Evolutionary conservation across 30 jellyfish, hydroid and myxozoan genomes (phyloP).

Genomic region (Pseudorhiza aurosa): DNA sequence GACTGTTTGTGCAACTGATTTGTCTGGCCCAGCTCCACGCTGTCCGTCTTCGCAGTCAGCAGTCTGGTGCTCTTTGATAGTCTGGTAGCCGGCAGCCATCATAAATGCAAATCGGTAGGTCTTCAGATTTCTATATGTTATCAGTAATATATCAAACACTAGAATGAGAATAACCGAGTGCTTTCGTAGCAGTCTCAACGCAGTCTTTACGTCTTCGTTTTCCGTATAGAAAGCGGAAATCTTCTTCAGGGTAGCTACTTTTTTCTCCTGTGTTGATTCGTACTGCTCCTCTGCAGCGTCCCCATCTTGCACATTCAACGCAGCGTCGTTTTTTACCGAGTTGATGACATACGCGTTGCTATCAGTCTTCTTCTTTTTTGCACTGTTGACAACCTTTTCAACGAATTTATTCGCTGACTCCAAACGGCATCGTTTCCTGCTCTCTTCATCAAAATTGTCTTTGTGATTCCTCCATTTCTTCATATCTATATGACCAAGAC

Average conservation of each 20-base stretch:
- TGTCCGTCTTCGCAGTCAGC: background rate
- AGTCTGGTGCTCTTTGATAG: slow-evolving; percentile 2
- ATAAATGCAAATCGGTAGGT: slow-evolving; percentile 54
- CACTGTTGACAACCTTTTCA: slow-evolving; percentile 2
- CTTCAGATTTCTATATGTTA: slow-evolving; percentile 28
- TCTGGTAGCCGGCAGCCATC: slow-evolving; percentile 57
- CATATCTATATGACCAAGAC: slow-evolving; percentile 47
- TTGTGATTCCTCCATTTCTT: slow-evolving; percentile 17
- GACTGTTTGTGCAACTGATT: slow-evolving; percentile 28
- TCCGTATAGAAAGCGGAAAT: slow-evolving; percentile 11
- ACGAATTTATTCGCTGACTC: slow-evolving; percentile 15
- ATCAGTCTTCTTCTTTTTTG: background rate
- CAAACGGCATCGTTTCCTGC: slow-evolving; percentile 18
- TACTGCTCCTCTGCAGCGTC: slow-evolving; percentile 48
- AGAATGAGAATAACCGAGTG: slow-evolving; percentile 18
- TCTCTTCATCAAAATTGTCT: slow-evolving; percentile 30
- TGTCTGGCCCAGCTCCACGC: background rate
- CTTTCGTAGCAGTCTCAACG: slow-evolving; percentile 2
- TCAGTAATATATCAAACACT: slow-evolving; percentile 42
- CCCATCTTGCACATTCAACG: slow-evolving; percentile 17
- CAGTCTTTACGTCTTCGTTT: slow-evolving; percentile 1
- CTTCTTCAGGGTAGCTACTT: background rate
- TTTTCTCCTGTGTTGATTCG: slow-evolving; percentile 21
- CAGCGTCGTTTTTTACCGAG: slow-evolving; percentile 19
- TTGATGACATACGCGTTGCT: background rate